phyloP scores from a whole-genome alignment of 2,797 vertebrate species.

The Gouania willdenowi region DNA sequence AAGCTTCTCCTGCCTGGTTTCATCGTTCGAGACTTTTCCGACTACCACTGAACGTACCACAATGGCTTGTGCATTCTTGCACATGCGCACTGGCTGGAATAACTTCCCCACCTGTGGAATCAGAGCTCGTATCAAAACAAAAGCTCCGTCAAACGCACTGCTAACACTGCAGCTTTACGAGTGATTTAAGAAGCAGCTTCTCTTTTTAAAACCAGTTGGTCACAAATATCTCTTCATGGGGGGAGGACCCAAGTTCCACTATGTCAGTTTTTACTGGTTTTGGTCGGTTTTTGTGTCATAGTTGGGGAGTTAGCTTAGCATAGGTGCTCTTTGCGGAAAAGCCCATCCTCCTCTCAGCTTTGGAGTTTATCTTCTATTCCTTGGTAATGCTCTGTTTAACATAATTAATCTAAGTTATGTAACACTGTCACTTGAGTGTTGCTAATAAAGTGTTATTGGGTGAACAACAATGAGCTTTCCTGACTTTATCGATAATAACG shows the following conservation, averaged over 20 bases:
- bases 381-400: conserved; percentile 36
- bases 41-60: background rate
- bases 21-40: too few relatives aligned
- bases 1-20: too few relatives aligned
- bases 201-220: background rate
- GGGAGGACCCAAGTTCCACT: background rate
- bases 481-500: background rate
- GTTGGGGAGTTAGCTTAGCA: conserved; percentile 56
- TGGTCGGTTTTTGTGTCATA: conserved; percentile 58
- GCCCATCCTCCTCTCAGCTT: conserved; percentile 24
- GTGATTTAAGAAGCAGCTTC: too few relatives aligned
- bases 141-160: conserved; percentile 25
- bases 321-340: conserved; percentile 12
- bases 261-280: conserved; percentile 50
- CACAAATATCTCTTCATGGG: too few relatives aligned
- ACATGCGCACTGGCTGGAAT: conserved; percentile 50
- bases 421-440: background rate
- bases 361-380: conserved; percentile 10
- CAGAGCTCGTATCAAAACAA: conserved; percentile 57
- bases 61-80: background rate
- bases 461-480: too few relatives aligned
- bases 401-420: background rate
- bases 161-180: too few relatives aligned
- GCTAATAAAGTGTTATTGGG: background rate
- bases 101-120: conserved; percentile 58